Evolutionary conservation across 2,888 invertebrate species (phyloP).

Genomic region (Lithophane socia): DNA sequence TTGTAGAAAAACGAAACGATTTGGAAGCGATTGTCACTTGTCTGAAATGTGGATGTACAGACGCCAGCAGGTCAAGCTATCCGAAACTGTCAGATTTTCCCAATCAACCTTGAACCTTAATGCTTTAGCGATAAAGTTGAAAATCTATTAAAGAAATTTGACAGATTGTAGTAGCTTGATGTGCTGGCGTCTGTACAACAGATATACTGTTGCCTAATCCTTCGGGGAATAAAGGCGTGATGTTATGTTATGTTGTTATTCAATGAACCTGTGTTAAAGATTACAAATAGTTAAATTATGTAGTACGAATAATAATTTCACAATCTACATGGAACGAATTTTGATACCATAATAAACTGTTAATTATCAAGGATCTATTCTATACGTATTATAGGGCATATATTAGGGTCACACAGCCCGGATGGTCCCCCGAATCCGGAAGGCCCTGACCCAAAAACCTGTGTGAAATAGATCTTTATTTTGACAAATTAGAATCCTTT

Average conservation of each 20-base stretch:
- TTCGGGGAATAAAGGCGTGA: background rate
- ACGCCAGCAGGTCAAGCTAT: no score
- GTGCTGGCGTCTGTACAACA: no score
- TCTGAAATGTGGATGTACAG: no score
- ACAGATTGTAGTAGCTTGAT: no score
- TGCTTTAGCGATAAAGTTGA: no score
- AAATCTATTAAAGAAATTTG: no score
- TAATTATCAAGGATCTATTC: background rate
- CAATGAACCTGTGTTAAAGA: background rate
- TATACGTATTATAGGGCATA: background rate
- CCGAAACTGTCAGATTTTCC: no score
- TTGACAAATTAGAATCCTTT: slow-evolving; percentile 8
- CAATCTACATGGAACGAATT: background rate
- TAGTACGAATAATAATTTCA: background rate
- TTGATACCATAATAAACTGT: background rate
- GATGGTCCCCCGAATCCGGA: background rate
- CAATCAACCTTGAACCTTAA: no score
- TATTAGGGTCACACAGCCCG: background rate
- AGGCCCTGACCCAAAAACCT: background rate
- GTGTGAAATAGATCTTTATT: no score
- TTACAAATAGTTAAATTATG: background rate
- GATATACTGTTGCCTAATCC: background rate
- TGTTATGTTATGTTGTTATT: no score
- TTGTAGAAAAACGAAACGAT: no score
- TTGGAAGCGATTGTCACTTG: no score